Conservation (phyloP, 2,888 invertebrate species). For the Tetragnatha montana region DNA sequence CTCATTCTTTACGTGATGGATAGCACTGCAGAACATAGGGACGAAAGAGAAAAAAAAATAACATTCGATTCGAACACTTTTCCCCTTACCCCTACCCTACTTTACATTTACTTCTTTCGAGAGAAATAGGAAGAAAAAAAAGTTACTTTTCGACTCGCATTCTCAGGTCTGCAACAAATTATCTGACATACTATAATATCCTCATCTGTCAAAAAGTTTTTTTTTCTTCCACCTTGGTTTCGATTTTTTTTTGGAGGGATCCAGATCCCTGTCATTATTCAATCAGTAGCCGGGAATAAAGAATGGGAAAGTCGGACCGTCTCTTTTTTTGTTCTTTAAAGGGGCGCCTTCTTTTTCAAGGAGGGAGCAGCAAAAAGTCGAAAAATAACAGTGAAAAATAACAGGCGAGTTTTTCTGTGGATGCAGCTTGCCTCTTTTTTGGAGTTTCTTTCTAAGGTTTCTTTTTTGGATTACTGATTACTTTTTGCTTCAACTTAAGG, state of each 20-base stretch:
- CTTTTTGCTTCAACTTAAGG: background rate
- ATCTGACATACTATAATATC: constrained; percentile 66
- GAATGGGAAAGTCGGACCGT: background rate
- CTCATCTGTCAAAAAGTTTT: constrained; percentile 56
- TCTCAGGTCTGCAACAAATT: constrained; percentile 42
- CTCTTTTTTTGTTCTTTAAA: background rate
- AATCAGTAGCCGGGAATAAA: constrained; percentile 28
- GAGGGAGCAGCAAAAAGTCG: constrained; percentile 10
- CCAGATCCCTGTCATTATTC: constrained; percentile 50
- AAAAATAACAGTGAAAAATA: constrained; percentile 58
- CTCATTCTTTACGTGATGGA: background rate
- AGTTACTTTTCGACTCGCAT: constrained; percentile 39
- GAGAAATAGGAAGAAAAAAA: background rate
- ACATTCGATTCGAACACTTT: background rate
- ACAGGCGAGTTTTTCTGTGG: constrained; percentile 31
- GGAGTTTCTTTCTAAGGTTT: constrained; percentile 3
- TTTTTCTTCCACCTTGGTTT: background rate
- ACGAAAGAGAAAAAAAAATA: background rate
- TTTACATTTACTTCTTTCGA: background rate
- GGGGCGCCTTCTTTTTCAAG: background rate
- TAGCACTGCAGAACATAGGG: background rate
- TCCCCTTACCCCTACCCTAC: background rate
- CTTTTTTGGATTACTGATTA: constrained; percentile 9
- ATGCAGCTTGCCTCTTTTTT: constrained; percentile 41
- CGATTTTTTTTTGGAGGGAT: background rate